Evolutionary conservation across 2,113 vertebrate genomes (phyloP).

Genomic region (Stomatorhinus ivindoensis): DNA sequence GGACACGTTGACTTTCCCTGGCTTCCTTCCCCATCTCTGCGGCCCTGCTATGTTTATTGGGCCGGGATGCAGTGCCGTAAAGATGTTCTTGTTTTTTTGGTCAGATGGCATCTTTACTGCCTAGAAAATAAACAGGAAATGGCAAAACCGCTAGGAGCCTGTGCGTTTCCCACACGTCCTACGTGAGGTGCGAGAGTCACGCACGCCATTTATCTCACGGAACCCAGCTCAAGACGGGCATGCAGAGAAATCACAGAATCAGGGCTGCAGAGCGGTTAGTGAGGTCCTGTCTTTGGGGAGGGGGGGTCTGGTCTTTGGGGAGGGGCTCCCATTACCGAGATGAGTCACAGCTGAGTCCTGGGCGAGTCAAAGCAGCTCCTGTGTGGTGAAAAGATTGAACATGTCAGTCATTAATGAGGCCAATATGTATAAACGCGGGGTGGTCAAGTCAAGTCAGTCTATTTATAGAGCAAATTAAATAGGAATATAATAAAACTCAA

Average conservation of each 20-base stretch:
- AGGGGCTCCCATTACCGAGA: not conserved
- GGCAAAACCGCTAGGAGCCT: conserved; percentile 1
- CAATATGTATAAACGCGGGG: not conserved
- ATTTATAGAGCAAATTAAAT: too few relatives aligned
- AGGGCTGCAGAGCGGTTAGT: not conserved
- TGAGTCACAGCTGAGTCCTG: not conserved
- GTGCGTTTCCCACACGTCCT: conserved; percentile 6
- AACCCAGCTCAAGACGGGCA: not conserved
- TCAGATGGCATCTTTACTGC: conserved; percentile 25
- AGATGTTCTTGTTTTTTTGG: conserved; percentile 22
- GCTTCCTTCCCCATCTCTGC: conserved; percentile 17
- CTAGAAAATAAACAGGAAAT: conserved; percentile 21
- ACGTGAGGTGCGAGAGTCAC: not conserved
- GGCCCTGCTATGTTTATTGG: conserved; percentile 34
- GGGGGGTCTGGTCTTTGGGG: not conserved
- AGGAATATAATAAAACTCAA: too few relatives aligned
- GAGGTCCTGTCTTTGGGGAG: not conserved
- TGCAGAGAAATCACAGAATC: not conserved
- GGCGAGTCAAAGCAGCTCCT: not conserved
- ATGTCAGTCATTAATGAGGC: not conserved
- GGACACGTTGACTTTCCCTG: conserved; percentile 11
- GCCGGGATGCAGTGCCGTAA: conserved; percentile 29
- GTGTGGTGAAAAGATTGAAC: not conserved
- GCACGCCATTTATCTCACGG: not conserved
- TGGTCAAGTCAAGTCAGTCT: too few relatives aligned